Conservation (phyloP, 2,797 vertebrate genomes). For the Neoniphon sammara region DNA sequence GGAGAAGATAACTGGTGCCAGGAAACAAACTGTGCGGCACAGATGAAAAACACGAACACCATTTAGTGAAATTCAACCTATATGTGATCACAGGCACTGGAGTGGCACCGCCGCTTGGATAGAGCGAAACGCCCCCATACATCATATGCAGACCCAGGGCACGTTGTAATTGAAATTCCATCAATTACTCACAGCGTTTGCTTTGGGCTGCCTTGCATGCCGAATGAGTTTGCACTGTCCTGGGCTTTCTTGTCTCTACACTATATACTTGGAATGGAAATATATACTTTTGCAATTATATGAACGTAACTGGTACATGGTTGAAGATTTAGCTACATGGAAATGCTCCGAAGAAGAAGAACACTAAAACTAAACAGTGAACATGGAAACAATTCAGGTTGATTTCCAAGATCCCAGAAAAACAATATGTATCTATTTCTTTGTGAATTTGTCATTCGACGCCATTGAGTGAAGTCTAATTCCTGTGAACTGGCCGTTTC, state of each 20-base stretch:
- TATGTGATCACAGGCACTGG: constrained; percentile 42
- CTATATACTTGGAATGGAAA: not conserved
- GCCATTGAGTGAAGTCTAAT: too few species aligned
- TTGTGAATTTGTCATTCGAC: too few species aligned
- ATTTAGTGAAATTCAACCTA: constrained; percentile 40
- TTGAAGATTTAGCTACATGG: too few species aligned
- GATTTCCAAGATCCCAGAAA: too few species aligned
- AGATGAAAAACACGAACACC: constrained; percentile 46
- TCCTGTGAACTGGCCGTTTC: too few species aligned
- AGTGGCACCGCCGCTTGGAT: not conserved
- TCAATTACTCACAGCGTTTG: constrained; percentile 17
- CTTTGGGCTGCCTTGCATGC: constrained; percentile 2
- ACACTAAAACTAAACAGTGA: too few species aligned
- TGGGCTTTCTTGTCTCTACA: not conserved
- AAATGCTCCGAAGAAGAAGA: too few species aligned
- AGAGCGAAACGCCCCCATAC: constrained; percentile 16
- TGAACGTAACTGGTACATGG: too few species aligned
- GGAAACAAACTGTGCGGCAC: constrained; percentile 55
- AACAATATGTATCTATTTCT: too few species aligned
- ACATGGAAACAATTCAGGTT: too few species aligned
- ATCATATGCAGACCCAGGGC: constrained; percentile 14
- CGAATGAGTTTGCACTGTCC: constrained; percentile 6
- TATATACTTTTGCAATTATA: not conserved
- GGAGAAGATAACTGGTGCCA: constrained; percentile 56
- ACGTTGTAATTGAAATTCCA: constrained; percentile 2